Evolutionary conservation across 2,113 vertebrate species (phyloP), one percentile per base, ranked within the genome.

Genomic region (Platanista minor): DNA sequence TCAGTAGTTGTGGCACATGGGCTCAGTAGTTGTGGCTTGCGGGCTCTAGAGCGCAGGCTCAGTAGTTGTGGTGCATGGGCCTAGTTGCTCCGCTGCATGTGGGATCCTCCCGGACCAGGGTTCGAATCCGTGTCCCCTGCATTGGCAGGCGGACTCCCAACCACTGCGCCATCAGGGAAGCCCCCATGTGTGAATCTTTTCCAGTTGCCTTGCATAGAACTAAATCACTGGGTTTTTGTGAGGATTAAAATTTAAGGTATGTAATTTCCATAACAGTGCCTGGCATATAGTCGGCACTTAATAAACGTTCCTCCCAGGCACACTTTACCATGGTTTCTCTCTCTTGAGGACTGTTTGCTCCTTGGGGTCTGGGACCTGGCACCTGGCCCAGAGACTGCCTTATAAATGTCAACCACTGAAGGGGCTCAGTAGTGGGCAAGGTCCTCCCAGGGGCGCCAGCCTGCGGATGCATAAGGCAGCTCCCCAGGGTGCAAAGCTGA

Each of bases 391-490:
- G 74, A 89, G 67, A n/a, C 31, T 1, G 57, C 41, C 80, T 62
- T 62, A 29, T 81, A 72, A 39, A 46, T 6, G 27, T 23, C 2
- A 3, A 9, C 0, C 9, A 13, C 29, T 2, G 29, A 29, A 75
- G 54, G 46, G 67, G 4, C 67, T 67, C 17, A 1, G 2, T 13
- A 1, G 31, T 20, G 39, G 18, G 25, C 41, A 18, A 14, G 5
- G 49, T 20, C 29, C 23, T 49, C 31, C 41, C 3, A 1, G 52
- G 33, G n/a, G 71, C 0, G 0, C 9, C 62, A 23, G 43, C 31
- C 52, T 18, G 25, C 0, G 6, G 64, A 2, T 1, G 74, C 15
- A 0, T 0, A 3, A 31, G 46, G 23, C 43, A 6, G 88, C 71
- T 57, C 4, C 23, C 14, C 15, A 2, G 10, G 69, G 10, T 13